Base-by-base conservation (phyloP, 2,797 vertebrate genomes). In the Gymnopithys bicolor region DNA sequence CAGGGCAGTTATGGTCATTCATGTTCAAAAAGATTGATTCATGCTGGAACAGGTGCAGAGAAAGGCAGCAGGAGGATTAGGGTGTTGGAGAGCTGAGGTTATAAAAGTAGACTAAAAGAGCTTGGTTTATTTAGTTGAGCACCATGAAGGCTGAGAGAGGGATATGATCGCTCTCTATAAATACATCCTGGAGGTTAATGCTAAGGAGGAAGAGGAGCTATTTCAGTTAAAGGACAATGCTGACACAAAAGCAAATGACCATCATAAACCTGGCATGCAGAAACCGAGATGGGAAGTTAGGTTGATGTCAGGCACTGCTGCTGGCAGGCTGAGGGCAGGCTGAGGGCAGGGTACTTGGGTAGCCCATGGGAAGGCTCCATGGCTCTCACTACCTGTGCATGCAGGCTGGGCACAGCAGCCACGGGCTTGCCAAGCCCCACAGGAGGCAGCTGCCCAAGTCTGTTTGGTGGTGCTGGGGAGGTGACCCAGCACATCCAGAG, bases 201-300 rank as follows among this genome's bases (percentile, higher is more conserved):
- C 88, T 95, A 89, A 96, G 95, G 93, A 96, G 86, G 94, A 95
- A 96, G 91, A 96, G 81, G 78, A 94, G 96, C 84, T 96, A 96
- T 96, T 96, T 95, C 82, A 93, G 94, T 94, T 93, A 95, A 91
- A 93, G 94, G 94, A 97, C 95, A 87, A 95, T 87, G 90, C 80
- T 96, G 94, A 92, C 96, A 95, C 77, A 87, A 95, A 96, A 84
- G 37, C 68, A 68, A 94, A 64, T 4, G 37, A 82, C 76, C 76
- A 86, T 88, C 92, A 62, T 84, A 82, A 89, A 87, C 39, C n/a
- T 25, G 66, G 43, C 81, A 49, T 3, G 77, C 49, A 87, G 81
- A 84, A 81, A 25, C 22, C 0, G 2, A 55, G 83, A 63, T 71
- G 76, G 76, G 85, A 89, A 68, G 32, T 74, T 53, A 24, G 66